Percentiles rank a stretch among this genome's conserved stretches.
Evolutionary conservation across 2,113 vertebrate species (phyloP).

Genomic region (Platysteira castanea): DNA sequence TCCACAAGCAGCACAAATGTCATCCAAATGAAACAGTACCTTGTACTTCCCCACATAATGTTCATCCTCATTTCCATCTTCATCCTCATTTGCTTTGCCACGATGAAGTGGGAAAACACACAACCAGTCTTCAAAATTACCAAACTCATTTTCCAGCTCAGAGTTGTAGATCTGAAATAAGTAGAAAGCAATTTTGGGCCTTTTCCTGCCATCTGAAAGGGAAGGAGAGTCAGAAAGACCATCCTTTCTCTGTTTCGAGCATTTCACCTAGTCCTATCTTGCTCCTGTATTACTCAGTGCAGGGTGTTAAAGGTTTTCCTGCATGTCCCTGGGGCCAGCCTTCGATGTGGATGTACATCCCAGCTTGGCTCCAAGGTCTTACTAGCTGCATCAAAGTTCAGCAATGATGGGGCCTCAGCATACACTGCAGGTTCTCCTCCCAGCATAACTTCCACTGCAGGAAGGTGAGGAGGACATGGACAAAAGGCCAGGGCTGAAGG

Average conservation of each 20-base stretch:
- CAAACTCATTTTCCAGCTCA: conserved; percentile 87
- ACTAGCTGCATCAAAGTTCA: background rate
- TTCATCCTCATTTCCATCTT: conserved; percentile 80
- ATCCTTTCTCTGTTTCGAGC: background rate
- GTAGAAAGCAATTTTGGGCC: background rate
- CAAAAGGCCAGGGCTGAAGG: background rate
- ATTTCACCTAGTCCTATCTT: background rate
- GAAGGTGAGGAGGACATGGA: background rate
- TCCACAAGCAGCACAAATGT: background rate
- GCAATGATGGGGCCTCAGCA: background rate
- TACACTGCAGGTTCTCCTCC: background rate
- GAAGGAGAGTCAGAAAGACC: background rate
- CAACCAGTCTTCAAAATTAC: conserved; percentile 91
- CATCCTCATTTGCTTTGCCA: conserved; percentile 82
- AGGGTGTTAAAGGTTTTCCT: background rate
- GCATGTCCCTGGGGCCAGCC: background rate
- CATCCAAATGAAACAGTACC: conserved; percentile 64
- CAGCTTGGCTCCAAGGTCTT: background rate
- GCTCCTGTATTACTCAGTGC: background rate
- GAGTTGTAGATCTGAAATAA: conserved; percentile 80
- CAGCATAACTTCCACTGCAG: background rate
- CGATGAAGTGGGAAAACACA: conserved; percentile 82
- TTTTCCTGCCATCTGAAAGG: background rate
- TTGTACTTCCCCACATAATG: conserved; percentile 92
- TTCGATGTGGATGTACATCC: background rate